Base-by-base conservation (phyloP, 1,140 invertebrate genomes). In the Phortica variegata region DNA sequence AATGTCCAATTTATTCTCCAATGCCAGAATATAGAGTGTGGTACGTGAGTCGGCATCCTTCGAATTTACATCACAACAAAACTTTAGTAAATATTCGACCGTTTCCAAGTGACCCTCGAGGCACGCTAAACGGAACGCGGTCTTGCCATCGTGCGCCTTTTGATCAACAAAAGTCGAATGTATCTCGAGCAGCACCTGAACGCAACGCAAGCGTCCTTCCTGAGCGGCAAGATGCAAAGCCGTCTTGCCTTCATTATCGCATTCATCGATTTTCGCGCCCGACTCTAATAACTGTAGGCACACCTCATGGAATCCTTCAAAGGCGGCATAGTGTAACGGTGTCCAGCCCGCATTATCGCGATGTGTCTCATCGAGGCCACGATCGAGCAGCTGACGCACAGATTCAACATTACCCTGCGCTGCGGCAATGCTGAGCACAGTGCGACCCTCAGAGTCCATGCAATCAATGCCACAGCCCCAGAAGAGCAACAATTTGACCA, bases 201-300 rank as follows among this genome's bases (percentile, higher is more conserved):
- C 62, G 29, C 74, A 76, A 4, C 66, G 55, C 0, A 73, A 49
- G 0, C 74, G 91, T 12, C 93, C 92, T 76, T 95, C 93, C 74
- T 95, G 84, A 0, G 92, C 88, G 0, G 94, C 93, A 13, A 97
- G 79, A 73, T 95, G 87, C 9, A 98, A 77, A 1, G 94, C 86
- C 1, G 91, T 90, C 77, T 94, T 93, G 2, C 93, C 94, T 65
- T 97, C 94, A 77, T 96, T 96, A 75, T 97, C 94, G 5, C 88
- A 84, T 66, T 95, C 91, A 61, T 93, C 91, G 2, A 94, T 85
- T 70, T 91, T 87, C 0, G 93, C 93, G 1, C 93, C 93, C n/a
- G 90, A 90, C 65, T 95, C 92, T 0, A 96, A 73, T 15, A 97
- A 77, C 8, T 89, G 86, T 52, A 91, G 85, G 58, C 90, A 90